Evolutionary conservation across 2,113 vertebrate genomes (phyloP), one percentile per base, ranked within the genome.

Genomic region (Amblyornis subalaris): DNA sequence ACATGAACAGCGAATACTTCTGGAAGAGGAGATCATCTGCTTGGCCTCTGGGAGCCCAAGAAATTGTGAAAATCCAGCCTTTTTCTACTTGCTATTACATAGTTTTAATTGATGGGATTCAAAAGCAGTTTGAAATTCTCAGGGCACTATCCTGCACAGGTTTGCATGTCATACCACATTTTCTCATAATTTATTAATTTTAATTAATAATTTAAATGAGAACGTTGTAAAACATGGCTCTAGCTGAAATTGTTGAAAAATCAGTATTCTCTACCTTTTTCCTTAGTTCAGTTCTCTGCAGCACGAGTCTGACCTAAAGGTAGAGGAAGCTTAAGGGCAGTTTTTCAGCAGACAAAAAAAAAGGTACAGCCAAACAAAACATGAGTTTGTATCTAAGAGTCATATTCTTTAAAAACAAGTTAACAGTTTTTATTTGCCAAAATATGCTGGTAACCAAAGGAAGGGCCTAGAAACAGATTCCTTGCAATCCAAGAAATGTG

Each of bases 111-210:
- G 62, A 89, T 85, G 45, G 54, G 62, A 92, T 79, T 89, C 54
- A 93, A 92, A 95, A 79, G 19, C 35, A 51, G 35, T 77, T 87
- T 65, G 80, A 93, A 92, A 94, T 80, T 85, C 81, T 90, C 1
- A 3, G 60, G 42, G 45, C 44, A 58, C 47, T 88, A 47, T 69
- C 95, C 67, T 88, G 75, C 55, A 79, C 60, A 93, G 57, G 85
- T 93, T 88, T 95, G 53, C 33, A 83, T 85, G 81, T 78, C 78
- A 44, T 88, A 90, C 60, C 67, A 89, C 60, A 88, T 90, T 93
- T 95, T 93, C 55, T 90, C 72, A 96, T 93, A 78, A 93, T 67
- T 89, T 96, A 94, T 96, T 91, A 60, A 95, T 96, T 94, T 91
- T 60, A 79, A 93, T 95, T 71, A n/a, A 91, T 94, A 95, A 94